Percentiles rank a stretch among this genome's conserved stretches.
Evolutionary conservation across 2,888 invertebrate species (phyloP).

Genomic region (Drosophila rubida): DNA sequence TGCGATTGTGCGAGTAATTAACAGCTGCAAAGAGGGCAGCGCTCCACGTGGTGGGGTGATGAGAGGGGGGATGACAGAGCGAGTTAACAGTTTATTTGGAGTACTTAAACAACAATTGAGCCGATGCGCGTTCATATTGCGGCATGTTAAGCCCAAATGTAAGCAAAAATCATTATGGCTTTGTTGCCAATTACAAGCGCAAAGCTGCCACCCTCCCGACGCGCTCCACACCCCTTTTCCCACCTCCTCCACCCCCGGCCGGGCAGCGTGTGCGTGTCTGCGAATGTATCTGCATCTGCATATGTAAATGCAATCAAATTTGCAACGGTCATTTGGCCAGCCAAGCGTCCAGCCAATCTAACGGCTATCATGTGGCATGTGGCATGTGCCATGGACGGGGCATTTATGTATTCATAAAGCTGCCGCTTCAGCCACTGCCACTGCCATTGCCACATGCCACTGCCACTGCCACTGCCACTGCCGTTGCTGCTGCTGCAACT

Average conservation of each 20-base stretch:
- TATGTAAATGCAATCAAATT: constrained; percentile 77
- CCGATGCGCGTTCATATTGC: constrained; percentile 26
- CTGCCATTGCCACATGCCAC: constrained; percentile 23
- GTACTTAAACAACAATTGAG: constrained; percentile 51
- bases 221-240: background rate
- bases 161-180: constrained; percentile 65
- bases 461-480: constrained; percentile 38
- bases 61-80: background rate
- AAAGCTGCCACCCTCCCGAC: constrained; percentile 25
- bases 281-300: constrained; percentile 67
- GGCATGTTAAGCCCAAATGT: constrained; percentile 56
- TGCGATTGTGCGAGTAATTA: constrained; percentile 5
- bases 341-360: constrained; percentile 73
- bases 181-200: constrained; percentile 57
- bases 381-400: constrained; percentile 40
- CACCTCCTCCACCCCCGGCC: background rate
- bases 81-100: constrained; percentile 39
- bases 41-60: background rate
- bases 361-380: constrained; percentile 67
- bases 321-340: constrained; percentile 77
- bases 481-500: constrained; percentile 59
- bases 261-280: constrained; percentile 22
- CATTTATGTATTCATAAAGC: constrained; percentile 78
- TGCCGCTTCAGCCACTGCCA: constrained; percentile 34
- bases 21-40: background rate